Base-by-base conservation (phyloP, 2,888 invertebrate species). In the Boloria selene region DNA sequence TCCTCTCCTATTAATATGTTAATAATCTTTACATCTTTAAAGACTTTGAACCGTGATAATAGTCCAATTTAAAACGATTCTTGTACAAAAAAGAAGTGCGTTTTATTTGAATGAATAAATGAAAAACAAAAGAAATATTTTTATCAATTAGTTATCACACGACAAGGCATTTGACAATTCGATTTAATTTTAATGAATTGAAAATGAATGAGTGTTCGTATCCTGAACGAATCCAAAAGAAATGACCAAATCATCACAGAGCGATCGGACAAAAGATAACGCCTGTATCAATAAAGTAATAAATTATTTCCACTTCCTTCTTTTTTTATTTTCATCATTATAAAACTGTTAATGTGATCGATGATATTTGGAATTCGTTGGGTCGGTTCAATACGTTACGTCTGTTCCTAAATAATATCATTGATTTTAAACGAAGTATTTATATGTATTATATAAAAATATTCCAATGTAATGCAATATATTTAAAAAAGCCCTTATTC, bases 201-300 rank as follows among this genome's bases (percentile, higher is more conserved):
- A 70, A 73, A 72, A 74, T 77, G 81, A 84, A 85, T 79, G 79
- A 81, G 79, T 73, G 73, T 72, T 73, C 72, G 74, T 75, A 75
- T 77, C 79, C 77, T 74, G 75, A 82, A 81, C 81, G 76, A 82
- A 84, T 84, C 79, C 73, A 78, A 80, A 82, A 79, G 78, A 79
- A 86, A 84, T 80, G 79, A 83, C 80, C 78, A 75, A 84, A 84
- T 85, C 84, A 85, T 83, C 83, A 80, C 78, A 76, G 71, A 72
- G 68, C 73, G 90, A 91, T 91, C 85, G 89, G 87, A 83, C 86
- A 80, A 82, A 78, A 87, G 90, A 90, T 91, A 90, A 83, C 77
- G 78, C 75, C 81, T 82, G 84, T 87, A 90, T 89, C 90, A 90
- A 90, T 91, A 87, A 88, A 88, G 87, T 88, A 88, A 90, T 88